Evolutionary conservation across 2,113 vertebrate genomes (phyloP).

Genomic region (Glaucidium brasilianum): DNA sequence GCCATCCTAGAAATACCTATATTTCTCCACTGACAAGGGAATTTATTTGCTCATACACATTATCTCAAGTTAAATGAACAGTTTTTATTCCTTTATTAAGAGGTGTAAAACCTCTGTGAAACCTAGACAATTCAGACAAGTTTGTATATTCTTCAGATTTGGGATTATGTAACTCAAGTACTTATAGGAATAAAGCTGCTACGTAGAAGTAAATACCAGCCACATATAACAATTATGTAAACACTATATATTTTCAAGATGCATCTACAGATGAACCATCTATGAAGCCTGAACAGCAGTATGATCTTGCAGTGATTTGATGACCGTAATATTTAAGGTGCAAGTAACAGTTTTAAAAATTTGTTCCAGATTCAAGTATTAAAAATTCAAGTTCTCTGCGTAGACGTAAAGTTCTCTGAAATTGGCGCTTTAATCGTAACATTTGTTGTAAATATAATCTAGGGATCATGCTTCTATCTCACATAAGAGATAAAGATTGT

Average conservation of each 20-base stretch:
- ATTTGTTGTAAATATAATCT: neutral
- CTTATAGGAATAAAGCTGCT: neutral
- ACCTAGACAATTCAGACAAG: neutral
- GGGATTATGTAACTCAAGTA: neutral
- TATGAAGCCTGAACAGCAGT: neutral
- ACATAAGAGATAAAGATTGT: neutral
- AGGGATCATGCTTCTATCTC: neutral
- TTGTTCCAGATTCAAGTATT: neutral
- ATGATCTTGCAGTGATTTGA: neutral
- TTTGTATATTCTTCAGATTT: neutral
- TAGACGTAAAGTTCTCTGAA: neutral
- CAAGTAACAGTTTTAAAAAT: neutral
- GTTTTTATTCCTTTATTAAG: neutral
- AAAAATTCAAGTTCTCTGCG: neutral
- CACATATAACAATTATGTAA: neutral
- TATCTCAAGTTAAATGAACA: neutral
- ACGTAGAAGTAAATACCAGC: neutral
- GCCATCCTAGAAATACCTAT: rapidly evolving
- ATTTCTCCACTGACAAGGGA: neutral
- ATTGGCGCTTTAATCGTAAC: neutral
- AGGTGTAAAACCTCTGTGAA: neutral
- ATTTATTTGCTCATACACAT: neutral
- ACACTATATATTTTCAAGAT: neutral
- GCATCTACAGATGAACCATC: neutral
- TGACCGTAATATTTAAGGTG: neutral